Evolutionary conservation across 1,140 invertebrate species (phyloP).

Genomic region (Episyrphus balteatus): DNA sequence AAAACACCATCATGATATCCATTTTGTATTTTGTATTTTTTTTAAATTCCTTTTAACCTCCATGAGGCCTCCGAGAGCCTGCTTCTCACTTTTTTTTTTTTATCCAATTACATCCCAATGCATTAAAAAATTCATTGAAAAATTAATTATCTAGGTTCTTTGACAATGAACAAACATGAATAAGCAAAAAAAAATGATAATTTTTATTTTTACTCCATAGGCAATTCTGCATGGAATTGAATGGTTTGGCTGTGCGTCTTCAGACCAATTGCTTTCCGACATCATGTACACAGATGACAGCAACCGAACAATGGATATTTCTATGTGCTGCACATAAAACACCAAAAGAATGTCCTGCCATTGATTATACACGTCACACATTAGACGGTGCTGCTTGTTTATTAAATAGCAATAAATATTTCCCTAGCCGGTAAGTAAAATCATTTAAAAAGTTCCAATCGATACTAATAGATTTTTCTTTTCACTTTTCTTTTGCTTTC

Average conservation of each 20-base stretch:
- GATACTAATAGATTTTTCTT: neutral
- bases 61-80: too few relatives aligned
- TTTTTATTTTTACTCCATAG: constrained; percentile 42
- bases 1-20: too few relatives aligned
- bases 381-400: constrained; percentile 97
- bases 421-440: constrained; percentile 83
- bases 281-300: constrained; percentile 98
- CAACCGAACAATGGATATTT: constrained; percentile 99
- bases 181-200: too few relatives aligned
- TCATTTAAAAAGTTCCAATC: neutral
- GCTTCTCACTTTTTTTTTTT: too few relatives aligned
- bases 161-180: too few relatives aligned
- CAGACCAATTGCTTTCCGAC: constrained; percentile 93
- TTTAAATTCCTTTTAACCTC: too few relatives aligned
- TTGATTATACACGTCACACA: constrained; percentile 99
- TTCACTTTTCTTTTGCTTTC: constrained; percentile 18
- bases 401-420: constrained; percentile 99
- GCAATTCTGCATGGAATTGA: constrained; percentile 98
- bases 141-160: too few relatives aligned
- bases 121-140: too few relatives aligned
- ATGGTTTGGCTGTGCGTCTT: constrained; percentile 87
- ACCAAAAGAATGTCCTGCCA: constrained; percentile 98
- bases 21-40: too few relatives aligned
- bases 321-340: constrained; percentile 99
- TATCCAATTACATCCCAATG: too few relatives aligned